Conservation (phyloP, 2,797 vertebrate species). For the Centroberyx gerrardi region DNA sequence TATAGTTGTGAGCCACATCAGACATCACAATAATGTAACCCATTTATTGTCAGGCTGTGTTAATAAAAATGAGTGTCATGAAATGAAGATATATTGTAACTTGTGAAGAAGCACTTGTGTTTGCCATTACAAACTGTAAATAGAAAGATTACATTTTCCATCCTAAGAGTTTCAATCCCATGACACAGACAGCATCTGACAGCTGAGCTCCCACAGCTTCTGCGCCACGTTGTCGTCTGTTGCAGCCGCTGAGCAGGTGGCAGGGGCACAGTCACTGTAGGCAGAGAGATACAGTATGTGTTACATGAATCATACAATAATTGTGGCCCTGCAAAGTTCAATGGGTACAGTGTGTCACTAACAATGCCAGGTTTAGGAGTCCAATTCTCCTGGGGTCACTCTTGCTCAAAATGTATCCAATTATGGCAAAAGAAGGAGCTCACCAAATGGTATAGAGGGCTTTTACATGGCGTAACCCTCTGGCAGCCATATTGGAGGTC, state of each 20-base stretch:
- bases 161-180: conserved; percentile 74
- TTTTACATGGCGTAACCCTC: too few relatives aligned
- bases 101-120: conserved; percentile 1
- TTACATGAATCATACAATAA: not conserved
- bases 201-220: conserved; percentile 86
- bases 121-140: not conserved
- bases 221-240: conserved; percentile 76
- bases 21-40: not conserved
- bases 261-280: conserved; percentile 82
- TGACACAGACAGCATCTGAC: conserved; percentile 74
- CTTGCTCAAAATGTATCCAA: not conserved
- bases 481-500: too few relatives aligned
- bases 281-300: not conserved
- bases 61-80: too few relatives aligned
- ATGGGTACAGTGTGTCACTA: not conserved
- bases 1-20: not conserved
- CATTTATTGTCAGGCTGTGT: not conserved
- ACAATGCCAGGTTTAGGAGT: not conserved
- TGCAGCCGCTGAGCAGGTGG: conserved; percentile 72
- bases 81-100: not conserved
- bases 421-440: too few relatives aligned
- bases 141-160: not conserved
- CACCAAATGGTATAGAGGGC: too few relatives aligned
- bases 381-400: not conserved
- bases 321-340: not conserved